Evolutionary conservation across 2,888 invertebrate genomes (phyloP), one percentile per base, ranked within the genome.

Genomic region (Formica aserva): DNA sequence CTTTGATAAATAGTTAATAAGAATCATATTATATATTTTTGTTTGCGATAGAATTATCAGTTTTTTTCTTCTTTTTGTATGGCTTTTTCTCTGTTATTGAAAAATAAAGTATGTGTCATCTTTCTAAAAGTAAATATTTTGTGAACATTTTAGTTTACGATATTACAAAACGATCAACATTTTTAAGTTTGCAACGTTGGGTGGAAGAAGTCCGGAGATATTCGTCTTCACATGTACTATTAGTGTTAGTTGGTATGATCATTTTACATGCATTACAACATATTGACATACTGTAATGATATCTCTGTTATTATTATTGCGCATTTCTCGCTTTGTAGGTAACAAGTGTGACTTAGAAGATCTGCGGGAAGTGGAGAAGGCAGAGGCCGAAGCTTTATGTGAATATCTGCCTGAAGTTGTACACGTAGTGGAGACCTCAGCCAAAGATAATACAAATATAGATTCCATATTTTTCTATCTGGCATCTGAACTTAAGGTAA

Each of bases 131-230:
- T 35, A 35, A 35, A 35, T 32, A 1, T 60, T 18, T 13, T 48
- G 45, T 52, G n/a, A 74, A 66, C 76, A 26, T 95, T 95, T 78
- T 95, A 97, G 99, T 98, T 48, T 99, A 99, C 95, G 99, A 99
- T 95, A 98, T 99, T 89, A 99, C 99, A 85, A 99, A 98, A 94
- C 96, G 98, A 84, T 97, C 98, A 77, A 97, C 98, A 63, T 99
- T 99, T 95, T 96, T 98, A 87, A 98, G 98, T 91, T 96, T 99
- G 80, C 97, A 98, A 94, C 97, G 98, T 94, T 99, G 99, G 99
- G 97, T 99, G 88, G 99, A 99, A 93, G 99, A 99, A 96, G 98
- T 99, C 1, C 96, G 98, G 89, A 97, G 98, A 93, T 99, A 99
- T 94, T 98, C 99, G 76, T 98, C 98, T 29, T 98, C 98, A 41